phyloP scores from a whole-genome alignment of 2,797 vertebrate species.

The Leucoraja ocellata region DNA sequence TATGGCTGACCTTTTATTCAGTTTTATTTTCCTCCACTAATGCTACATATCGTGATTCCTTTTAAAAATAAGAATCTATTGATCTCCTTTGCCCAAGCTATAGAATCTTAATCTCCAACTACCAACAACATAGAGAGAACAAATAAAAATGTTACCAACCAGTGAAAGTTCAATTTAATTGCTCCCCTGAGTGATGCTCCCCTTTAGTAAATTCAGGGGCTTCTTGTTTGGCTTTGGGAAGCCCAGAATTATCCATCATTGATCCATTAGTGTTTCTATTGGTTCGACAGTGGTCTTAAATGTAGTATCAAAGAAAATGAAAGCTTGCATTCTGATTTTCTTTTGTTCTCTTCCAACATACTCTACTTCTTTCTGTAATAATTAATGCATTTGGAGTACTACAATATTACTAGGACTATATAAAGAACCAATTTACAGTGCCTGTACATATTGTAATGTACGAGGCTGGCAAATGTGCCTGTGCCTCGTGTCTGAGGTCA shows the following conservation, averaged over 20 bases:
- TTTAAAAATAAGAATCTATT: too few species aligned
- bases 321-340: not conserved
- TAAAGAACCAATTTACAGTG: not conserved
- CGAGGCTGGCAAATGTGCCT: too few species aligned
- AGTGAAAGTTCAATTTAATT: not conserved
- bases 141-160: not conserved
- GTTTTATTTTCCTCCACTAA: too few species aligned
- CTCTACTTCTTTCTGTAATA: not conserved
- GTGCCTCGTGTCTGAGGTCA: too few species aligned
- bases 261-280: not conserved
- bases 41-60: too few species aligned
- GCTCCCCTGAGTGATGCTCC: not conserved
- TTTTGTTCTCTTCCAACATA: not conserved
- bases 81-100: not conserved
- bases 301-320: not conserved
- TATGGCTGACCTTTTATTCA: too few species aligned
- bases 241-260: not conserved
- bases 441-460: not conserved
- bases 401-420: not conserved
- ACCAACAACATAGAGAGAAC: not conserved
- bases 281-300: not conserved
- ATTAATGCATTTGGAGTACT: not conserved
- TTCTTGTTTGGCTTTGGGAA: not conserved
- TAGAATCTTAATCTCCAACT: not conserved
- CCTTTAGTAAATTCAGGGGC: not conserved